A percentile compares a stretch with the other conserved stretches of the same genome.
Conservation (phyloP, 2,113 vertebrate species). For the Trogon melanurus region DNA sequence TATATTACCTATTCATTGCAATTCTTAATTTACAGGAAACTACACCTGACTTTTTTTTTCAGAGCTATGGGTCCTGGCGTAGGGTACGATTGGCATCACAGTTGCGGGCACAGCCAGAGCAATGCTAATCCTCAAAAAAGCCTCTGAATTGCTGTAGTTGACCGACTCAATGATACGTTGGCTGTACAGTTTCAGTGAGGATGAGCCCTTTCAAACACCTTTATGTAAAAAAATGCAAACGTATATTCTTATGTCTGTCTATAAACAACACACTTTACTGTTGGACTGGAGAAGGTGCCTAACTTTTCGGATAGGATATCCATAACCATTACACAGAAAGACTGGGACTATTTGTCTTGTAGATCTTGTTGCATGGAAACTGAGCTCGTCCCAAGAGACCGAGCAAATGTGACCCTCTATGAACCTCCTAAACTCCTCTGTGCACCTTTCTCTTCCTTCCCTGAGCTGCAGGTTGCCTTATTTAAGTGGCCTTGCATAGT, state of each 20-base stretch:
- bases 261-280: not conserved
- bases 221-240: not conserved
- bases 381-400: not conserved
- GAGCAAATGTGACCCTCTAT: not conserved
- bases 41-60: not conserved
- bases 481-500: not conserved
- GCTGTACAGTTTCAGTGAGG: not conserved
- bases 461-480: not conserved
- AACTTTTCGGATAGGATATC: not conserved
- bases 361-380: not conserved
- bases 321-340: not conserved
- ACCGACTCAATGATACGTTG: not conserved
- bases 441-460: not conserved
- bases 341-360: not conserved
- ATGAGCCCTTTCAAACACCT: not conserved
- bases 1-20: not conserved
- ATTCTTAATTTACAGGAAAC: not conserved
- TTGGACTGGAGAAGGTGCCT: not conserved
- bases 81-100: too few species aligned
- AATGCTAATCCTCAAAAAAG: not conserved
- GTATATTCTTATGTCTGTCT: not conserved
- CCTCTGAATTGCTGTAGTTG: rapidly evolving
- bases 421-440: not conserved
- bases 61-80: too few species aligned
- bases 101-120: not conserved